Percentiles rank a stretch among this genome's conserved stretches.
Evolutionary conservation across 2,113 vertebrate species (phyloP).

Genomic region (Rousettus leschenaultii): DNA sequence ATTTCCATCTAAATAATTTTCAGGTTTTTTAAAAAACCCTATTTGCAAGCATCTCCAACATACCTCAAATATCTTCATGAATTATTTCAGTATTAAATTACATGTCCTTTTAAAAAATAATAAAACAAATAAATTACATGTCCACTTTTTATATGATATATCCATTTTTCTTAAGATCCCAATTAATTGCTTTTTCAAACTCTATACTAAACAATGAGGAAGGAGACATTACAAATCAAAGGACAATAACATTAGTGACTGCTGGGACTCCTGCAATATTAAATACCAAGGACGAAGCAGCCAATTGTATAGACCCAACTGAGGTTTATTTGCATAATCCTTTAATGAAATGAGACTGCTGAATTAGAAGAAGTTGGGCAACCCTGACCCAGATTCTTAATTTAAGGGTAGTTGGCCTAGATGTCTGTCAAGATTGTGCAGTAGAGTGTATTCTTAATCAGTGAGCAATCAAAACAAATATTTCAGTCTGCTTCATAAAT

Average conservation of each 20-base stretch:
- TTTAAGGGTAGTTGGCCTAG: constrained; percentile 49
- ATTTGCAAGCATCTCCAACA: constrained; percentile 29
- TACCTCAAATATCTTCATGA: background rate
- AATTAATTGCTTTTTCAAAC: background rate
- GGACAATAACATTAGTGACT: background rate
- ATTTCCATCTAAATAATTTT: constrained; percentile 42
- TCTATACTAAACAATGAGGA: background rate
- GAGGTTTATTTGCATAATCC: constrained; percentile 56
- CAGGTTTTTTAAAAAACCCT: constrained; percentile 18
- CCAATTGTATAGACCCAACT: background rate
- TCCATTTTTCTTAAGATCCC: constrained; percentile 5
- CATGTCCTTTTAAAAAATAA: background rate
- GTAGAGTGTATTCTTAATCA: constrained; percentile 65
- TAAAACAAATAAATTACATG: background rate
- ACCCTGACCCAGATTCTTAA: constrained; percentile 66
- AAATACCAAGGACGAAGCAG: constrained; percentile 1
- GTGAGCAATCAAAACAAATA: constrained; percentile 76
- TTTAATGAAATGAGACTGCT: constrained; percentile 63
- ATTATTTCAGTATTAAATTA: constrained; percentile 34
- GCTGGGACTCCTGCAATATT: background rate
- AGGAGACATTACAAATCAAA: constrained; percentile 20
- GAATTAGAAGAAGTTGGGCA: constrained; percentile 22
- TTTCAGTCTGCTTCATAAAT: constrained; percentile 67
- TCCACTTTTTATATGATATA: background rate
- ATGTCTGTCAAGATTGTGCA: constrained; percentile 71